A percentile compares a stretch with the other conserved stretches of the same genome.
These are phyloP conservation scores for Gastrophryne carolinensis DNA, from an alignment of 2,797 vertebrate species.

Conservation along the genomic window DNA sequence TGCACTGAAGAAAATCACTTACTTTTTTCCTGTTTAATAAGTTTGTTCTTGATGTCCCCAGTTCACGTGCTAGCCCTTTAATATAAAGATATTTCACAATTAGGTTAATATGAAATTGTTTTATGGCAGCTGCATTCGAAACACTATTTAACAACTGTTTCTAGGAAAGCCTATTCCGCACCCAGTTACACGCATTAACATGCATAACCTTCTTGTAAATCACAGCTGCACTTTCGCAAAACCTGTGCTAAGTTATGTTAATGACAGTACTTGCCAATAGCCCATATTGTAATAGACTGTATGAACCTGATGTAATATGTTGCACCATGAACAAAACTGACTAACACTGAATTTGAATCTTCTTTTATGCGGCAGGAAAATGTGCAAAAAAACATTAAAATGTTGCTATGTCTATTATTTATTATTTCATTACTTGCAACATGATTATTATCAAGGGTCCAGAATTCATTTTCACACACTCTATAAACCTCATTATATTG, in stretches of 20 bases:
- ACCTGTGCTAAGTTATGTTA: not conserved
- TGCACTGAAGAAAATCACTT: not conserved
- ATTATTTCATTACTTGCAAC: not conserved
- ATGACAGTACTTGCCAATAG: not conserved
- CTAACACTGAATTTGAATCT: not conserved
- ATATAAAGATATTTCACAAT: not conserved
- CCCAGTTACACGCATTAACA: not conserved
- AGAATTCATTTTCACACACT: constrained; percentile 21
- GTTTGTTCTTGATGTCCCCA: not conserved
- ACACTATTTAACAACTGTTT: not conserved
- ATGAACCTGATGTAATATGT: not conserved
- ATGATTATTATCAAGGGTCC: constrained; percentile 2
- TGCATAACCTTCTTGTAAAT: not conserved
- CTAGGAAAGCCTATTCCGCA: not conserved
- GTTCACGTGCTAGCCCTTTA: constrained; percentile 5
- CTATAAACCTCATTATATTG: constrained; percentile 27
- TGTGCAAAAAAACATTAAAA: too few relatives aligned
- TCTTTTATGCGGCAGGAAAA: not conserved
- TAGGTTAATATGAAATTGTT: not conserved
- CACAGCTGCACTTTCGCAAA: not conserved
- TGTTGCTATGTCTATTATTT: constrained; percentile 3
- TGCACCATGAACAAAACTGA: not conserved
- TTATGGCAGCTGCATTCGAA: not conserved
- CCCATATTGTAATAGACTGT: not conserved
- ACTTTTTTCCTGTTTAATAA: not conserved